phyloP scores from a whole-genome alignment of 2,113 vertebrate genomes.

The Saguinus midas region DNA sequence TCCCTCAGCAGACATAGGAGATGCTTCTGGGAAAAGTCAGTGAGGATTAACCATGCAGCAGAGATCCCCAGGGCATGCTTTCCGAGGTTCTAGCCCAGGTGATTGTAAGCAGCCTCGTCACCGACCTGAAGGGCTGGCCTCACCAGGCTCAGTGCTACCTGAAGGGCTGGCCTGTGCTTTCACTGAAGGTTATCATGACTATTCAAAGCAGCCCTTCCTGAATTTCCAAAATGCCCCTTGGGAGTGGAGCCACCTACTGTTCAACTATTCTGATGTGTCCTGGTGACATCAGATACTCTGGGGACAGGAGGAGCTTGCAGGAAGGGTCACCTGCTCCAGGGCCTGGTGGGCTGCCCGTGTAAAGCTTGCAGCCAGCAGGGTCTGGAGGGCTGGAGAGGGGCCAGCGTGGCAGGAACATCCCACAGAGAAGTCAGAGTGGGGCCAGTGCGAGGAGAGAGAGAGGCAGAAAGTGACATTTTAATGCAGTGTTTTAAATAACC shows the following conservation, averaged over 20 bases:
- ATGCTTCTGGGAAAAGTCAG: background rate
- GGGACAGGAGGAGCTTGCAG: background rate
- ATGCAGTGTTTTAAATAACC: background rate
- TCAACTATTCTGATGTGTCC: too few relatives aligned
- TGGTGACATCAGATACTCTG: rapidly evolving
- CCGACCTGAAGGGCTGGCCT: rapidly evolving
- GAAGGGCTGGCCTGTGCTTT: rapidly evolving
- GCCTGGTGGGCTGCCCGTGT: rapidly evolving
- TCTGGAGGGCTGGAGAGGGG: background rate
- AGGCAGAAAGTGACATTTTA: background rate
- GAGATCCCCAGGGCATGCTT: rapidly evolving
- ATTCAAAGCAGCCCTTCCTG: background rate
- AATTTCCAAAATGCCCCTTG: background rate
- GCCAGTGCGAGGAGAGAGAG: rapidly evolving
- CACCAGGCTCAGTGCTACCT: rapidly evolving
- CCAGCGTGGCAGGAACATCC: rapidly evolving
- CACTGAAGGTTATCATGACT: rapidly evolving
- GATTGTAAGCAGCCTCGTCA: rapidly evolving
- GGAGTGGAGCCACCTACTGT: background rate
- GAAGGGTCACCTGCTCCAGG: too few relatives aligned
- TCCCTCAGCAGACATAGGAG: rapidly evolving
- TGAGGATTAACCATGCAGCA: rapidly evolving
- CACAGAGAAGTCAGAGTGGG: background rate
- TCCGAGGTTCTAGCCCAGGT: rapidly evolving
- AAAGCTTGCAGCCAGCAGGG: background rate